These are phyloP conservation scores for Ictidomys tridecemlineatus DNA, from an alignment of 2,113 vertebrate genomes.

Conservation along the genomic window DNA sequence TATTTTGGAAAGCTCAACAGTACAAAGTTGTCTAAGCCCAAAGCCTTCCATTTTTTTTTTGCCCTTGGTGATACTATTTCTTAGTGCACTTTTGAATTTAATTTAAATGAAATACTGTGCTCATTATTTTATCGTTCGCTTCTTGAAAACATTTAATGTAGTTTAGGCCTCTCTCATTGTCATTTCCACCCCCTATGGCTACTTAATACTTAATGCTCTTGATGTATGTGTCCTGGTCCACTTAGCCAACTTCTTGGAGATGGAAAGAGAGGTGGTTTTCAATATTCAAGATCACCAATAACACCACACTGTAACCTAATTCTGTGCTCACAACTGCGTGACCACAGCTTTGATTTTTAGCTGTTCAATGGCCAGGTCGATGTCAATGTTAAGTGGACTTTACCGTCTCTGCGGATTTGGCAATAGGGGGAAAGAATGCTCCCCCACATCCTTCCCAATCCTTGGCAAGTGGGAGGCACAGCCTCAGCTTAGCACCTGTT, in stretches of 20 bases:
- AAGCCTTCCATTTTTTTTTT: background rate
- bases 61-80: background rate
- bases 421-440: background rate
- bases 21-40: background rate
- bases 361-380: background rate
- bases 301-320: background rate
- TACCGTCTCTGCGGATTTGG: background rate
- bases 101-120: background rate
- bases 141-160: background rate
- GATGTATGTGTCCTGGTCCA: background rate
- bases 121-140: background rate
- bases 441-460: background rate
- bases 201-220: background rate
- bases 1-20: background rate
- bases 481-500: background rate
- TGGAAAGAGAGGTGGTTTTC: background rate
- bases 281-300: background rate
- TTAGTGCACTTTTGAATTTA: background rate
- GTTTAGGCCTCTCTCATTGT: background rate
- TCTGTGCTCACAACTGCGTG: background rate
- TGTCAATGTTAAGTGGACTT: background rate
- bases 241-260: background rate
- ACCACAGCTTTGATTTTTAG: background rate
- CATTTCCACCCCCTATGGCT: background rate
- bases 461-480: background rate